Percentiles rank a stretch among this genome's conserved stretches.
phyloP scores from a whole-genome alignment of 2,113 vertebrate genomes.

The Origma solitaria region DNA sequence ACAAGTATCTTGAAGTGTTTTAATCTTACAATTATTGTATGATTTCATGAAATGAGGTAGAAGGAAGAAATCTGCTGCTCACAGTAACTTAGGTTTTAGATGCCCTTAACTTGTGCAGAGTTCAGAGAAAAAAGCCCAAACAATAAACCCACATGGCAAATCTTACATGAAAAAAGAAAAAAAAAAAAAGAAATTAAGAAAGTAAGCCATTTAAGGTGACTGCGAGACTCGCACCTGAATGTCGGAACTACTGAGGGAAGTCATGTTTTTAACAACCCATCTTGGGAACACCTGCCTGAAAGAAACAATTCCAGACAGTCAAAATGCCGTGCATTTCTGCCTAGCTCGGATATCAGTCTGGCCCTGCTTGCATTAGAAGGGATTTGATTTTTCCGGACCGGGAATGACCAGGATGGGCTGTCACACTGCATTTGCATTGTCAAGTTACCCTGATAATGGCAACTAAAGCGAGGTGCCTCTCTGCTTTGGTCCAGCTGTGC shows the following conservation, averaged over 20 bases:
- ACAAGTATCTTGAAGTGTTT: not conserved
- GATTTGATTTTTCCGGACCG: not conserved
- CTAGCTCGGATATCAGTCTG: not conserved
- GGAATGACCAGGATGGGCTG: not conserved
- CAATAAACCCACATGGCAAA: not conserved
- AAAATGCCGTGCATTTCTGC: not conserved
- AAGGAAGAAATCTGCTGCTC: not conserved
- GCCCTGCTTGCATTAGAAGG: not conserved
- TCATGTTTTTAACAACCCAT: not conserved
- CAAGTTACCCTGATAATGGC: fast-evolving
- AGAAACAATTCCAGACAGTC: not conserved
- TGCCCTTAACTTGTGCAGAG: not conserved
- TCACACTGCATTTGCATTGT: fast-evolving
- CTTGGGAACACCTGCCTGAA: not conserved
- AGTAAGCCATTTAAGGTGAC: not conserved
- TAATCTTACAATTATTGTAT: not conserved
- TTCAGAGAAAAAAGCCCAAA: not conserved
- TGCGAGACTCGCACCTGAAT: not conserved
- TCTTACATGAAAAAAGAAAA: not conserved
- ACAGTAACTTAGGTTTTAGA: not conserved
- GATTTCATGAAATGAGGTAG: not conserved
- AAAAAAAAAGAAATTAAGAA: not conserved
- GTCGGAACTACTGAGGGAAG: not conserved
- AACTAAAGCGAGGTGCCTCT: fast-evolving
- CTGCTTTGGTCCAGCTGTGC: not conserved